These are phyloP conservation scores for Bradypodion pumilum DNA, from an alignment of 2,797 vertebrate species.

Conservation along the genomic window DNA sequence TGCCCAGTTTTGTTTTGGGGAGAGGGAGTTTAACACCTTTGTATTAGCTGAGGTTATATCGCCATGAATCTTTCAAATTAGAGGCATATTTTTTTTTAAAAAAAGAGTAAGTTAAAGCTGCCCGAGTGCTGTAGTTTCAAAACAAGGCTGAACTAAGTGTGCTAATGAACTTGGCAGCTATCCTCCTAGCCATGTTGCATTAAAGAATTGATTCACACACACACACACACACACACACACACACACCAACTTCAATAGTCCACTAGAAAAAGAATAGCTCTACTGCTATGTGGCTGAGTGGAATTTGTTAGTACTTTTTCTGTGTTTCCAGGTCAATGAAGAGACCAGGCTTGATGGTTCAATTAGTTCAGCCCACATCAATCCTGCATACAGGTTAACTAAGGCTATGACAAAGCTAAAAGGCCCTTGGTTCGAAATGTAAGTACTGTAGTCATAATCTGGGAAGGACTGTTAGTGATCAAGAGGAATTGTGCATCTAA, in stretches of 20 bases:
- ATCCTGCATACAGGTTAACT: background rate
- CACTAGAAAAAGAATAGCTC: too few relatives aligned
- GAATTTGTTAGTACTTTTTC: background rate
- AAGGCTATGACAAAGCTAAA: background rate
- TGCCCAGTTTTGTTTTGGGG: slow-evolving; percentile 2
- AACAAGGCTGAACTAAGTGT: slow-evolving; percentile 1
- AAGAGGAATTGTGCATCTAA: background rate
- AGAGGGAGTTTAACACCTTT: background rate
- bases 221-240: too few relatives aligned
- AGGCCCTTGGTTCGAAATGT: too few relatives aligned
- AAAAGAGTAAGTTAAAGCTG: background rate
- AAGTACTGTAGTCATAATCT: background rate
- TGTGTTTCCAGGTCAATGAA: background rate
- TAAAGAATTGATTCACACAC: too few relatives aligned
- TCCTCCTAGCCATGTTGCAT: background rate
- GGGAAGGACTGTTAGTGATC: background rate
- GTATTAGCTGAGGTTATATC: background rate
- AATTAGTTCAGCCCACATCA: background rate
- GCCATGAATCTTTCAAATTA: background rate
- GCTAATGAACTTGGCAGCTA: background rate
- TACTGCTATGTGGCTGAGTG: background rate
- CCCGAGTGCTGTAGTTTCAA: background rate
- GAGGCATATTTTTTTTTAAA: background rate
- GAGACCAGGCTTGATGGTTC: too few relatives aligned
- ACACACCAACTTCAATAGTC: background rate